Conservation (phyloP, 37 sponge, comb jelly and placozoan genomes). For the Sycon ciliatum region DNA sequence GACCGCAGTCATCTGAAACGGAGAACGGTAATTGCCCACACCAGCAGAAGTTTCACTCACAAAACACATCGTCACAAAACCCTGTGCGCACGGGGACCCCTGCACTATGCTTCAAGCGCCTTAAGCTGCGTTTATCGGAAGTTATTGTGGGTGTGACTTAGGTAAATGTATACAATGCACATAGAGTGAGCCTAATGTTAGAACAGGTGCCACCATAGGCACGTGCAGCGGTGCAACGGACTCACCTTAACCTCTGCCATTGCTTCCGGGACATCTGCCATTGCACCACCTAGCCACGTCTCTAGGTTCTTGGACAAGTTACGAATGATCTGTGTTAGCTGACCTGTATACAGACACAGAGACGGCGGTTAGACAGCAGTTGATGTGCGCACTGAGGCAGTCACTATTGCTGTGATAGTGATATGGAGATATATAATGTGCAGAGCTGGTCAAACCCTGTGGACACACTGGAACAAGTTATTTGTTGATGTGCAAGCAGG, state of each 20-base stretch:
- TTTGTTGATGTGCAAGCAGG: no score
- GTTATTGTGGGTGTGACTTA: no score
- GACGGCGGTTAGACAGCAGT: background rate
- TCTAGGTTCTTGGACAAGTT: slow-evolving; percentile 98
- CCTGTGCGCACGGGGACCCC: background rate
- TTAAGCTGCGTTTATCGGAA: background rate
- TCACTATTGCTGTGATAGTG: background rate
- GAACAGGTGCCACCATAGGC: no score
- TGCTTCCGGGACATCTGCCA: slow-evolving; percentile 59
- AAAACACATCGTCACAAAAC: background rate
- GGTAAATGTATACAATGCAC: no score
- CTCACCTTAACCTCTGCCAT: slow-evolving; percentile 72
- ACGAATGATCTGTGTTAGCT: slow-evolving; percentile 87
- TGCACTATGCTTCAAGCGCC: background rate
- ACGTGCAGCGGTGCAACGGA: no score
- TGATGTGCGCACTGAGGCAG: background rate
- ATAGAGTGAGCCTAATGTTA: no score
- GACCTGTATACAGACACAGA: slow-evolving; percentile 20
- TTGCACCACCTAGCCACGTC: slow-evolving; percentile 47
- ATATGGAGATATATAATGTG: background rate
- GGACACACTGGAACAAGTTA: background rate
- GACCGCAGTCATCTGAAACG: slow-evolving; percentile 74
- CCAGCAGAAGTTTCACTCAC: background rate
- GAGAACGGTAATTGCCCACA: slow-evolving; percentile 1
- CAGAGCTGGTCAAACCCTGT: background rate